Evolutionary conservation across 2,888 invertebrate species (phyloP).

Genomic region (Quadroppia sp.): DNA sequence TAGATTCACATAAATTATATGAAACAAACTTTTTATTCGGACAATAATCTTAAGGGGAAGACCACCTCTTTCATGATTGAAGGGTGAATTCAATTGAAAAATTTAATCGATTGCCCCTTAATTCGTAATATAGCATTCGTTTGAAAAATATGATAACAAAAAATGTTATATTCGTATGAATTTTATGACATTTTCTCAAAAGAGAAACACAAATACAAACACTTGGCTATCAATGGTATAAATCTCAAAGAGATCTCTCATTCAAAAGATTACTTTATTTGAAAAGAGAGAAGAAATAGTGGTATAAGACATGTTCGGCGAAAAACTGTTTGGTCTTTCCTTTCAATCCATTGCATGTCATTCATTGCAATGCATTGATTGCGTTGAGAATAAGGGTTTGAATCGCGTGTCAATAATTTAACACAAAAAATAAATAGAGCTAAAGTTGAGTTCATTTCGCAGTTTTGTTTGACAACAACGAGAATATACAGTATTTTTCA

Average conservation of each 20-base stretch:
- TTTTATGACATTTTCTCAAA: too few species aligned
- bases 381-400: slow-evolving; percentile 2
- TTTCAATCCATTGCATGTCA: slow-evolving; percentile 5
- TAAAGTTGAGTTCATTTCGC: slow-evolving; percentile 16
- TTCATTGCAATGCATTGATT: slow-evolving; percentile 17
- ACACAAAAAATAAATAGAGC: slow-evolving; percentile 10
- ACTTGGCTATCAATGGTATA: too few species aligned
- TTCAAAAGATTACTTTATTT: slow-evolving; percentile 17
- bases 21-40: background rate
- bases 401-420: slow-evolving; percentile 34
- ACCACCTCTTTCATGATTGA: too few species aligned
- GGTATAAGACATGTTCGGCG: background rate
- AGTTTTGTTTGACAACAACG: background rate
- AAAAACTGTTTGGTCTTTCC: slow-evolving; percentile 17
- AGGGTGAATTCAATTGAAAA: too few species aligned
- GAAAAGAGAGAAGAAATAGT: background rate
- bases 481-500: background rate
- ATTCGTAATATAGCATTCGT: too few species aligned
- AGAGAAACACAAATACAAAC: too few species aligned
- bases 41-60: too few species aligned
- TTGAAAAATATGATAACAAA: too few species aligned
- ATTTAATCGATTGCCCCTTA: too few species aligned
- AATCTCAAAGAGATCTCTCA: slow-evolving; percentile 9
- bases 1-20: slow-evolving; percentile 21
- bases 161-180: too few species aligned